Percentiles rank a stretch among this genome's conserved stretches.
phyloP scores from a whole-genome alignment of 1,140 invertebrate genomes.

The Sitodiplosis mosellana region DNA sequence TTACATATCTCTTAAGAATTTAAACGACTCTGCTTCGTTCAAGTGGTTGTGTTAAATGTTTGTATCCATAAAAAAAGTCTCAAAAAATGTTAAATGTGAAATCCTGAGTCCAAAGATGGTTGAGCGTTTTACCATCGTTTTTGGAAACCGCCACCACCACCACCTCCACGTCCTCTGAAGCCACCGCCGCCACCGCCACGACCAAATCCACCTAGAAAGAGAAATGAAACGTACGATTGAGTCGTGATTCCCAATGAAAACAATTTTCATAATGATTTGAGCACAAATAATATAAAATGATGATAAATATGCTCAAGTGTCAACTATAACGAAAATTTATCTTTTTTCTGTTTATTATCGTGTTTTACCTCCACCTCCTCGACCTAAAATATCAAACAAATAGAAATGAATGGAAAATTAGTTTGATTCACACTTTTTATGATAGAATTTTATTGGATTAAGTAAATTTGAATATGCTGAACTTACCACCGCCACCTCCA shows the following conservation, averaged over 20 bases:
- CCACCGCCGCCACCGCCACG: constrained; percentile 16
- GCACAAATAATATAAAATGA: too few species aligned
- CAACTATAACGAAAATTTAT: too few species aligned
- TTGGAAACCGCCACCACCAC: constrained; percentile 18
- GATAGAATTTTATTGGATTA: too few species aligned
- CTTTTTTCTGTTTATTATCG: too few species aligned
- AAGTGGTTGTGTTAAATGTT: too few species aligned
- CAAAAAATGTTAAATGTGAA: too few species aligned
- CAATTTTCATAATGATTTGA: not conserved
- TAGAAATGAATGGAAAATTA: constrained; percentile 1
- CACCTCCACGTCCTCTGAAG: constrained; percentile 16
- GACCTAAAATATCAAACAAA: constrained; percentile 4
- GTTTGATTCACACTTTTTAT: too few species aligned
- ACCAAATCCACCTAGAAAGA: constrained; percentile 8
- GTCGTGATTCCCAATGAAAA: not conserved
- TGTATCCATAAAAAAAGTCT: too few species aligned
- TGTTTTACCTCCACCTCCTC: constrained; percentile 7
- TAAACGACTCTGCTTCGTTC: too few species aligned
- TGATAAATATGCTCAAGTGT: not conserved
- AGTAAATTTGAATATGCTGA: constrained; percentile 3
- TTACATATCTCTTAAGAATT: too few species aligned
- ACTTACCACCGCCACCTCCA: constrained; percentile 12
- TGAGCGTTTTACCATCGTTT: not conserved
- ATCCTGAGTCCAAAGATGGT: too few species aligned
- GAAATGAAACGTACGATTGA: not conserved